Evolutionary conservation across 2,888 invertebrate species (phyloP).

Genomic region (Digitonthophagus gazella): DNA sequence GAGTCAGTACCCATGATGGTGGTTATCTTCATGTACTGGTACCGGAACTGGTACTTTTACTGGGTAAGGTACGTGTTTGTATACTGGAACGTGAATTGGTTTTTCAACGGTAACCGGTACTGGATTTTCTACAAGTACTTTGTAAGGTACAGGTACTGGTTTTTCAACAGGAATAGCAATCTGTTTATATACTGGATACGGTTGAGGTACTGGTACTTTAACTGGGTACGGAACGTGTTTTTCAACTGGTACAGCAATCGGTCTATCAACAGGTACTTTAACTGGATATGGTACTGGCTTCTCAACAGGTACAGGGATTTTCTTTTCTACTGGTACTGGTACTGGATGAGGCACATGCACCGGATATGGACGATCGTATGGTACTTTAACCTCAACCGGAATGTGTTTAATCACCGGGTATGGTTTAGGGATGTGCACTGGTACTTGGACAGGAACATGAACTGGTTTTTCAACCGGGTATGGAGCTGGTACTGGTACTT

Average conservation of each 20-base stretch:
- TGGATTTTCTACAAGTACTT: slow-evolving; percentile 66
- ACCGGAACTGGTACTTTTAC: slow-evolving; percentile 55
- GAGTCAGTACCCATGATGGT: slow-evolving; percentile 23
- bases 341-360: slow-evolving; percentile 66
- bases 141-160: slow-evolving; percentile 48
- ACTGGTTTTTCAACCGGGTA: slow-evolving; percentile 77
- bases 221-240: slow-evolving; percentile 64
- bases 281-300: slow-evolving; percentile 65
- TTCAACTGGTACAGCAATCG: slow-evolving; percentile 61
- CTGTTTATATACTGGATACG: slow-evolving; percentile 67
- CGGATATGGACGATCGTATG: slow-evolving; percentile 68
- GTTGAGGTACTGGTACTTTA: slow-evolving; percentile 65
- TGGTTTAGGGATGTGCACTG: slow-evolving; percentile 73
- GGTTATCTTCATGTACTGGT: slow-evolving; percentile 45
- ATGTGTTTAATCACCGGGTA: slow-evolving; percentile 70
- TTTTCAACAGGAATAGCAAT: slow-evolving; percentile 64
- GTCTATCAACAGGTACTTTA: slow-evolving; percentile 59
- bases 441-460: slow-evolving; percentile 72
- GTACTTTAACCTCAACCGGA: slow-evolving; percentile 68
- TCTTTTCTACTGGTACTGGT: slow-evolving; percentile 66
- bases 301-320: slow-evolving; percentile 68
- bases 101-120: slow-evolving; percentile 69
- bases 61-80: slow-evolving; percentile 57
- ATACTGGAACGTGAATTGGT: slow-evolving; percentile 66
- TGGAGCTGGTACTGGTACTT: slow-evolving; percentile 71